Evolutionary conservation across 23 tunicate species (phyloP), one percentile per base, ranked within the genome.

Genomic region (Phallusia fumigata): DNA sequence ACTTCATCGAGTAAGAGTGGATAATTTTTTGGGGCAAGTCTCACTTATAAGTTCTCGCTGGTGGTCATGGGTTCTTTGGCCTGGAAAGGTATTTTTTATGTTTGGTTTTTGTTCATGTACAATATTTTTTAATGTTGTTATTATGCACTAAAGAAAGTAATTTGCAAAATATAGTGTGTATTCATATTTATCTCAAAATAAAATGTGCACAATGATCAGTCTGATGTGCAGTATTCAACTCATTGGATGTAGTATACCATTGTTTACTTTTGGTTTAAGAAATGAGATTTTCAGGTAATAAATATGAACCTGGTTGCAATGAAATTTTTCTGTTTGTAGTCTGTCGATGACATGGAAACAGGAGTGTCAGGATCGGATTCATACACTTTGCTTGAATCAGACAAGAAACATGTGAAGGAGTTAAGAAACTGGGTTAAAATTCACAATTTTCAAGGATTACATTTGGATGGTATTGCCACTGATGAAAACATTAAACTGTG

Each of bases 51-150:
- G 82, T 73, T 36, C 85, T 0, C 35, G 76, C 36, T 85, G 86
- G 19, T 87, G 91, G 91, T 81, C 91, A 18, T 81, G 81, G 82
- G 82, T 82, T 1, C 19, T 73, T 30, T 86, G 90, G 90, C 32
- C 83, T 30, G 83, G 79, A 35, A 58, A 58, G 69, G 69, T 58
- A 22, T 40, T 3, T n/a, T n/a, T n/a, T 40, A 40, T 40, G 10
- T 40, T 40, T 40, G 47, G 5, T 40, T 40, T 40, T 40, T 40
- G 10, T 58, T 51, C 18, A 15, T 51, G 58, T 15, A 51, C 58
- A 13, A 51, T 51, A 51, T 51, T 51, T 13, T 18, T 51, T 51
- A 51, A 13, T 18, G 18, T 51, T n/a, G n/a, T n/a, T n/a, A n/a
- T n/a, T n/a, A n/a, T n/a, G n/a, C n/a, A n/a, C n/a, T n/a, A n/a